A percentile compares a stretch with the other conserved stretches of the same genome.
Conservation (phyloP, 1,140 invertebrate genomes). For the Atopsyche davidsoni region DNA sequence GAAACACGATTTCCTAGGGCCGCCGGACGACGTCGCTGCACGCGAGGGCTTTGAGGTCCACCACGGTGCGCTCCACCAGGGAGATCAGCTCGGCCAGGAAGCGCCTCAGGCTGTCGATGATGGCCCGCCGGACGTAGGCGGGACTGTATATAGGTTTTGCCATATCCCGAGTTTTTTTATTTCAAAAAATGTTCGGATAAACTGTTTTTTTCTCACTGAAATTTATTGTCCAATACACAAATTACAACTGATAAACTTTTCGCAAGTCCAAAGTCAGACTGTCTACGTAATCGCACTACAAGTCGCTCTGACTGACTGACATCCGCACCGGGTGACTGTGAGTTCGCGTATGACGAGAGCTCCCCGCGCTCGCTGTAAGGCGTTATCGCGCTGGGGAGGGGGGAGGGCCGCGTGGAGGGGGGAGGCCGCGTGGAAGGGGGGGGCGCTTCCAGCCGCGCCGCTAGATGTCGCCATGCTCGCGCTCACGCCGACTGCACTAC, state of each 20-base stretch:
- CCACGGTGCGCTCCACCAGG: conserved; percentile 1
- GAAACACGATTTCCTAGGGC: too few species aligned
- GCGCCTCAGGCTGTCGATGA: too few species aligned
- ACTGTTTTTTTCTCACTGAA: too few species aligned
- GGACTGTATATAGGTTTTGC: too few species aligned
- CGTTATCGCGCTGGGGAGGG: neutral
- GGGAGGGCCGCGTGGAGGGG: neutral
- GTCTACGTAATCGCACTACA: neutral
- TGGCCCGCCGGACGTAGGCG: too few species aligned
- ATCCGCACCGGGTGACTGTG: neutral
- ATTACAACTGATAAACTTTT: too few species aligned
- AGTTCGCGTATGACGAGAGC: neutral
- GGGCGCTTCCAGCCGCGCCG: neutral
- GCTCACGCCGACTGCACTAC: too few species aligned
- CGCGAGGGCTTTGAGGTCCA: conserved; percentile 1
- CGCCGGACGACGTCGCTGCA: neutral
- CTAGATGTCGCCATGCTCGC: neutral
- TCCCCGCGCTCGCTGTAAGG: neutral
- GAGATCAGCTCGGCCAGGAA: neutral
- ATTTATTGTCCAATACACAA: too few species aligned
- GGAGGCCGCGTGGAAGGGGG: neutral
- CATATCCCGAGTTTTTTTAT: too few species aligned
- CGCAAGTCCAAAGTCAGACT: too few species aligned
- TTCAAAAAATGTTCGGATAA: too few species aligned
- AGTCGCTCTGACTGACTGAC: neutral